Base-by-base conservation (phyloP, 2,113 vertebrate genomes). In the Proterorhinus semilunaris region DNA sequence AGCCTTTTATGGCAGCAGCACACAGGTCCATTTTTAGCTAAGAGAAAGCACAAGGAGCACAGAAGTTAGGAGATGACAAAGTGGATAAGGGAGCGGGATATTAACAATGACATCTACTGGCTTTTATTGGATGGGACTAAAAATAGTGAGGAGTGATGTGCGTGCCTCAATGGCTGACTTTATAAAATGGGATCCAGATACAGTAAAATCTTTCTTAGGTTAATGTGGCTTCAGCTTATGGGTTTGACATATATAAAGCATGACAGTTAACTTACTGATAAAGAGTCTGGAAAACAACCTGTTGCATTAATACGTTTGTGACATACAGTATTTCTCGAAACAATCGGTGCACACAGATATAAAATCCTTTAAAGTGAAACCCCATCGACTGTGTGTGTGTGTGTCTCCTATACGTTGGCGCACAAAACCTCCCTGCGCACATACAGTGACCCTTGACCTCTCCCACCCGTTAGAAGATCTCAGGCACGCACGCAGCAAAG, bases 1-100 rank as follows among this genome's bases (percentile, higher is more conserved):
- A 68, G 72, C 90, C 90, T 87, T 90, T 88, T 86, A 91, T 81
- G 87, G 89, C 71, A 74, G 76, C 61, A 69, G 75, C 82, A 67
- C 43, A 6, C 6, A 6, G 62, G 61, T 73, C 83, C 78, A 80
- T 88, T 89, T 90, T 90, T 89, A 89, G 84, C 72, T 79, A 55
- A 65, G 66, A 58, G 75, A 66, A 43, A 47, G 13, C 7, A 47
- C 42, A 47, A 48, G 45, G 57, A 74, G 62, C 13, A 43, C 71
- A 67, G 15, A 61, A 50, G 45, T 43, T 47, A 47, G 48, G 51
- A 63, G 72, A 77, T 75, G 69, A 67, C 67, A 62, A 62, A 50
- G 2, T 9, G 59, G 74, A 82, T 64, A 78, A 77, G 47, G 51
- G 71, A 72, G 52, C 74, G 66, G 73, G 81, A 79, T 80, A 82